Evolutionary conservation across 2,797 vertebrate species (phyloP).

Genomic region (Malacoraja senta): DNA sequence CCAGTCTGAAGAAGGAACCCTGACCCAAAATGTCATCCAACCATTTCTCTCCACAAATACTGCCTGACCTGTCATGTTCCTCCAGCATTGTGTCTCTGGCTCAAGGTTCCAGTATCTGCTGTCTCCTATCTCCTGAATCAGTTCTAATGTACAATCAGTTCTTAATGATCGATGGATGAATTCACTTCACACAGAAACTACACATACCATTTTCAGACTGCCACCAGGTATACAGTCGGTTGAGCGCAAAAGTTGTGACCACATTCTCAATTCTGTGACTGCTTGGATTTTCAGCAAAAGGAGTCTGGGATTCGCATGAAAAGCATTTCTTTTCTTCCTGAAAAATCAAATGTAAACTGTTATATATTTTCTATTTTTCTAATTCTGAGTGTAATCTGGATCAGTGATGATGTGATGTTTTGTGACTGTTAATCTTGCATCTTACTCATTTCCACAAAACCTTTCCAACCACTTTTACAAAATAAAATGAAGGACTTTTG

Average conservation of each 20-base stretch:
- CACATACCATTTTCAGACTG: conserved; percentile 89
- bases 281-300: conserved; percentile 61
- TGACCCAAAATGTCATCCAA: too few relatives aligned
- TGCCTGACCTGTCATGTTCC: too few relatives aligned
- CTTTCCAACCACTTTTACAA: background rate
- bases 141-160: too few relatives aligned
- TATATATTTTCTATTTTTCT: background rate
- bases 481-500: conserved; percentile 10
- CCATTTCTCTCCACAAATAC: too few relatives aligned
- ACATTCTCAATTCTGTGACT: conserved; percentile 88
- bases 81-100: too few relatives aligned
- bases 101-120: too few relatives aligned
- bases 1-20: too few relatives aligned
- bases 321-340: conserved; percentile 99
- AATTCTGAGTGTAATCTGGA: background rate
- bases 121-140: too few relatives aligned
- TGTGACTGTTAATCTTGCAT: background rate
- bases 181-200: too few relatives aligned
- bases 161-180: background rate
- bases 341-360: conserved; percentile 42
- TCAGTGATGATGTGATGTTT: background rate
- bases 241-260: conserved; percentile 83
- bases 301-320: conserved; percentile 70
- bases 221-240: conserved; percentile 96
- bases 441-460: background rate